phyloP scores from a whole-genome alignment of 1,140 invertebrate species.

The Calliopsis andreniformis region DNA sequence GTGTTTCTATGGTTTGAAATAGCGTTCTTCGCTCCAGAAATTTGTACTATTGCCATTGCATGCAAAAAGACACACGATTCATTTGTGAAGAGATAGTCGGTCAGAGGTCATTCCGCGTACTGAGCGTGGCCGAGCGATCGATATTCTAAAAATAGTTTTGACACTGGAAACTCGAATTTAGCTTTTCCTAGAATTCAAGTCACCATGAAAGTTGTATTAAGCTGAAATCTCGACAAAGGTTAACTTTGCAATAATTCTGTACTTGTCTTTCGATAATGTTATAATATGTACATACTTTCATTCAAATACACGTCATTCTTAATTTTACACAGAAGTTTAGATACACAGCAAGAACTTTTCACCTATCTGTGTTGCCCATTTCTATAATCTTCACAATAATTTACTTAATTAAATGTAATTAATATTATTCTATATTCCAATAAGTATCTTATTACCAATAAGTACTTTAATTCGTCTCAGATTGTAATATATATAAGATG shows the following conservation, averaged over 20 bases:
- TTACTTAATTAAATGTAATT: too few relatives aligned
- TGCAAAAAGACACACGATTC: not conserved
- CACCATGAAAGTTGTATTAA: not conserved
- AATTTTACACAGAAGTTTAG: too few relatives aligned
- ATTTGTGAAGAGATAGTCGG: conserved; percentile 31
- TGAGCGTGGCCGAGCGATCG: conserved; percentile 58
- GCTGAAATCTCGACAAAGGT: not conserved
- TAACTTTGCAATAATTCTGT: not conserved
- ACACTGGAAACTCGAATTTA: conserved; percentile 44
- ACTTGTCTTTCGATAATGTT: not conserved
- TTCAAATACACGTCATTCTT: too few relatives aligned
- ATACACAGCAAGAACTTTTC: too few relatives aligned
- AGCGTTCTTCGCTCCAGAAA: not conserved
- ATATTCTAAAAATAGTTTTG: conserved; percentile 66
- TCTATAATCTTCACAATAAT: not conserved
- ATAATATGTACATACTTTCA: too few relatives aligned
- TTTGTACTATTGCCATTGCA: not conserved
- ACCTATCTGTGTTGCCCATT: too few relatives aligned
- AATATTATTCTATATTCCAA: not conserved
- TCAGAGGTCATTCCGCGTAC: conserved; percentile 53
- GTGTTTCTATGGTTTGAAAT: not conserved
- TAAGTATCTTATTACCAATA: too few relatives aligned
- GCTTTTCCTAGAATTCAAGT: conserved; percentile 30
- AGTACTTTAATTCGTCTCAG: too few relatives aligned
- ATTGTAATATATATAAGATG: not conserved